Base-by-base conservation (phyloP, 2,113 vertebrate species). In the Arizona elegans region DNA sequence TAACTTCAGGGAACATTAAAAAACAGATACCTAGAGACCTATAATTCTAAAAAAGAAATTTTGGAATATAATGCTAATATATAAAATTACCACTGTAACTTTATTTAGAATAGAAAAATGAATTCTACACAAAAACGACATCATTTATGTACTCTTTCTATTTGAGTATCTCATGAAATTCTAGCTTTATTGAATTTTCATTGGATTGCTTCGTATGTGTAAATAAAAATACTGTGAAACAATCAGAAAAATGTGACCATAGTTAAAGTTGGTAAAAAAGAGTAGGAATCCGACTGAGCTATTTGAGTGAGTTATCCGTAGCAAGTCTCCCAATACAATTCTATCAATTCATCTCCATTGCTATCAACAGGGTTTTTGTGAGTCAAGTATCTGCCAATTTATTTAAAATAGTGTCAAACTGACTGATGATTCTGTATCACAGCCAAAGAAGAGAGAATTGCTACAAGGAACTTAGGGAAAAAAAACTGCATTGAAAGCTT, bases 181-280 rank as follows among this genome's bases (percentile, higher is more conserved):
- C 75, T 38, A 81, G 75, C 75, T 43, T 81, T 43, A 81, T 81
- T 81, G 75, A 43, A 43, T 81, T 81, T 33, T 81, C 75, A 81
- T 43, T 81, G 33, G 33, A 81, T 43, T 81, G 75, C 75, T 81
- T 81, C 43, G 17, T 43, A 81, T 21, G 3, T 81, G 8, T 81
- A 43, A 43, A 43, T 43, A 81, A 81, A 81, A 81, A 81, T 75
- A 17, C 12, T 81, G 75, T 43, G 33, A 81, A 81, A 11, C 53
- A 9, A 81, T 81, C 8, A 81, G 33, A 81, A 75, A 81, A 21
- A 50, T 47, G 56, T 87, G 53, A 54, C 52, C 8, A 93, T 92
- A 87, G 95, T 86, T 95, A 89, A 93, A 91, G 93, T 93, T 96
- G 94, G 94, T 97, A 95, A 96, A 96, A 95, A 96, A 95, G 94